Evolutionary conservation across 37 sponge, comb jelly and placozoan species (phyloP), one percentile per base, ranked within the genome.

Genomic region (Beroe ovata): DNA sequence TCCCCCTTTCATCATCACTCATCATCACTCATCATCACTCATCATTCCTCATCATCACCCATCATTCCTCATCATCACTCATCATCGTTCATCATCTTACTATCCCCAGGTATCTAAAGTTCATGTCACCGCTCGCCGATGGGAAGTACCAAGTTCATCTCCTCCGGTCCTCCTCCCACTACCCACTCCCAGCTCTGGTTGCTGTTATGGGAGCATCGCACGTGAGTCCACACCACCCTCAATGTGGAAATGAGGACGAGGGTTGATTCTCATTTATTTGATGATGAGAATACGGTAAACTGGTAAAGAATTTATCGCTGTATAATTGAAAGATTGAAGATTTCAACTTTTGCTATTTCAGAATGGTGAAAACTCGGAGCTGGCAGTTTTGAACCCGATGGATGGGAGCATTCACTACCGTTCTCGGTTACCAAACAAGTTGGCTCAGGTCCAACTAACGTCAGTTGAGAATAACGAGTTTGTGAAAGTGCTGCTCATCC

Each of bases 81-180:
- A n/a, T n/a, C n/a, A n/a, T n/a, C n/a, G n/a, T n/a, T n/a, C n/a
- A n/a, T n/a, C n/a, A n/a, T n/a, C n/a, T n/a, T n/a, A n/a, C n/a
- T n/a, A n/a, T 47, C 11, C 54, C 11, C 11, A 66, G 69, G 69
- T 66, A 66, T 30, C 69, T 66, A 30, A 30, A 30, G 29, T 29
- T 29, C 36, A 66, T 66, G 32, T 2, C 69, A 26, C 69, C 69
- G 2, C 69, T 66, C 36, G 29, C 69, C 16, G 34, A 66, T 37
- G 84, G 84, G 11, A 33, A 77, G 54, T 77, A 77, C 84, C 47
- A 37, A n/a, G 54, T 77, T 6, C 84, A 77, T 29, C 8, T 77
- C 4, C 4, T 42, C 1, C 26, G 84, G 38, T 26, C 84, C 11
- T 33, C 84, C 1, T 77, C 84, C 8, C 84, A 77, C 54, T 77